Evolutionary conservation across 1,140 invertebrate genomes (phyloP).

Genomic region (Mesaphorura yosii): DNA sequence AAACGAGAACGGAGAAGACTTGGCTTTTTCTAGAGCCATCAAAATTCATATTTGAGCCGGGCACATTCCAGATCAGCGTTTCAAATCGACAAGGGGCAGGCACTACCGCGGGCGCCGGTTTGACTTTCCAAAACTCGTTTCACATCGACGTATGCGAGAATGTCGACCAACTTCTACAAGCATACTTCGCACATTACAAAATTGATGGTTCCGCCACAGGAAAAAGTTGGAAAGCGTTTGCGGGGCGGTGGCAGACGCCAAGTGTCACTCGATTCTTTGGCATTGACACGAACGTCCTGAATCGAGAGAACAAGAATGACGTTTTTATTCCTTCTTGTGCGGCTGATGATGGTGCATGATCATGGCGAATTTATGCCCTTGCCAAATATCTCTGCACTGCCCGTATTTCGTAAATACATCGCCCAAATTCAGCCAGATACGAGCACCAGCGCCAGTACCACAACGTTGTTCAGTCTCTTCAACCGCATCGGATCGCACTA

Average conservation of each 20-base stretch:
- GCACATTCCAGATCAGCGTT: conserved; percentile 37
- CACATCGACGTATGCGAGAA: conserved; percentile 85
- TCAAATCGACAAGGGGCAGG: conserved; percentile 34
- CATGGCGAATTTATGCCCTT: conserved; percentile 38
- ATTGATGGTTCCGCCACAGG: conserved; percentile 66
- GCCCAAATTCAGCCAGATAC: conserved; percentile 52
- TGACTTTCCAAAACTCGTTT: conserved; percentile 55
- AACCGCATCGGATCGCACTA: conserved; percentile 72
- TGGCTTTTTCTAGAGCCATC: conserved; percentile 77
- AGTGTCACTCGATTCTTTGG: conserved; percentile 66
- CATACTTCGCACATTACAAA: conserved; percentile 70
- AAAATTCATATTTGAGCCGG: conserved; percentile 52
- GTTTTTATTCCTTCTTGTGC: conserved; percentile 57
- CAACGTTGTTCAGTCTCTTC: conserved; percentile 61
- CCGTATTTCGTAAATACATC: too few species aligned
- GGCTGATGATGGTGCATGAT: conserved; percentile 30
- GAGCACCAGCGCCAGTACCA: conserved; percentile 55
- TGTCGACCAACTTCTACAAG: conserved; percentile 61
- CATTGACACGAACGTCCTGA: conserved; percentile 66
- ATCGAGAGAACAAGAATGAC: conserved; percentile 64
- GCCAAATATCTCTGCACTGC: conserved; percentile 54
- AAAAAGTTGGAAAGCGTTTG: conserved; percentile 71
- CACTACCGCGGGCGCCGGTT: conserved; percentile 27
- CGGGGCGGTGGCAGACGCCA: conserved; percentile 61
- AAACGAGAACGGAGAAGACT: conserved; percentile 49